Conservation (phyloP, 2,888 invertebrate genomes). For the Halocaridina rubra region DNA sequence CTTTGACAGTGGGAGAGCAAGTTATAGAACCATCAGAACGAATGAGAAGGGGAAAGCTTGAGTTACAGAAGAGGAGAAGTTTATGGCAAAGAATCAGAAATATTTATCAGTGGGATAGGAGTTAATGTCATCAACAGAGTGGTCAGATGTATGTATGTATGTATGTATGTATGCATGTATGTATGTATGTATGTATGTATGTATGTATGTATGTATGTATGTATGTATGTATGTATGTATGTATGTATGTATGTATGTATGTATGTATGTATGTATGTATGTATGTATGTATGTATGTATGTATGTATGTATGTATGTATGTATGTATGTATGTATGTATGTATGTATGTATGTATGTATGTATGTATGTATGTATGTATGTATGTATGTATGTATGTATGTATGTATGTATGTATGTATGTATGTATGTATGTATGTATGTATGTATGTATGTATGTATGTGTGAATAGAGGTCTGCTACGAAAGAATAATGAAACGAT, state of each 20-base stretch:
- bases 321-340: neutral
- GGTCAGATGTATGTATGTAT: slow-evolving; percentile 7
- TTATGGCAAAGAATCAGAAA: too few species aligned
- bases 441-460: neutral
- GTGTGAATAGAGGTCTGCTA: too few species aligned
- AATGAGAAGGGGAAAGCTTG: too few species aligned
- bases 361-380: neutral
- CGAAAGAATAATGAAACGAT: too few species aligned
- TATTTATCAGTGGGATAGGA: too few species aligned
- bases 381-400: neutral
- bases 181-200: slow-evolving; percentile 23
- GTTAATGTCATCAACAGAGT: neutral
- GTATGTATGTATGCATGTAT: slow-evolving; percentile 32
- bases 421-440: neutral
- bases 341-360: neutral
- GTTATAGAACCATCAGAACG: too few species aligned
- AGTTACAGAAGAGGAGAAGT: too few species aligned
- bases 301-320: neutral
- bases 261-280: too few species aligned
- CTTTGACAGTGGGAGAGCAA: too few species aligned
- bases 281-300: too few species aligned
- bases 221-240: too few species aligned
- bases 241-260: too few species aligned
- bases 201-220: slow-evolving; percentile 14
- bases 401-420: neutral